Conservation (phyloP, 2,888 invertebrate species). For the Lithodes maja region DNA sequence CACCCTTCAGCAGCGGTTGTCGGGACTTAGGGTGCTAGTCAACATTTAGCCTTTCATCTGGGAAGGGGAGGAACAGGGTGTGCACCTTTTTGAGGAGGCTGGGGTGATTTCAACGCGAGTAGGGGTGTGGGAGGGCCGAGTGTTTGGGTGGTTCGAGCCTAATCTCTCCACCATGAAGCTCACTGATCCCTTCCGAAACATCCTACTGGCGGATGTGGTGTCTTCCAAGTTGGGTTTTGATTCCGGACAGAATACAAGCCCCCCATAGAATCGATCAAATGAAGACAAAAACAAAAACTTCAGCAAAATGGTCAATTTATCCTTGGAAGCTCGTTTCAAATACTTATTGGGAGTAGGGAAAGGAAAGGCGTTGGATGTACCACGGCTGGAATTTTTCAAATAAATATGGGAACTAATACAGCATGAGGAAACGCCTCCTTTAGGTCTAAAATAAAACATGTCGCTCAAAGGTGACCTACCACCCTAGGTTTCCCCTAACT, state of each 20-base stretch:
- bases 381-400: no score
- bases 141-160: not conserved
- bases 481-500: not conserved
- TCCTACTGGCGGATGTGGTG: not conserved
- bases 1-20: not conserved
- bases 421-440: no score
- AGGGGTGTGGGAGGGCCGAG: not conserved
- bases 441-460: no score
- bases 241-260: not conserved
- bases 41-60: not conserved
- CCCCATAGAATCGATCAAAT: not conserved
- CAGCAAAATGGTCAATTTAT: no score
- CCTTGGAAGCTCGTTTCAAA: no score
- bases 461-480: not conserved
- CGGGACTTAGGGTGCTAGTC: not conserved
- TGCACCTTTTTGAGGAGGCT: not conserved
- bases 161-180: not conserved
- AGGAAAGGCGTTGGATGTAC: no score
- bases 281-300: no score
- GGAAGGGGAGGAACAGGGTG: not conserved
- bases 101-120: not conserved
- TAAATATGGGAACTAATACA: no score
- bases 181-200: not conserved
- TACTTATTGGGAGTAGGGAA: no score
- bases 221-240: not conserved